Percentiles rank a stretch among this genome's conserved stretches.
Evolutionary conservation across 2,888 invertebrate species (phyloP).

Genomic region (Margaritifera margaritifera): DNA sequence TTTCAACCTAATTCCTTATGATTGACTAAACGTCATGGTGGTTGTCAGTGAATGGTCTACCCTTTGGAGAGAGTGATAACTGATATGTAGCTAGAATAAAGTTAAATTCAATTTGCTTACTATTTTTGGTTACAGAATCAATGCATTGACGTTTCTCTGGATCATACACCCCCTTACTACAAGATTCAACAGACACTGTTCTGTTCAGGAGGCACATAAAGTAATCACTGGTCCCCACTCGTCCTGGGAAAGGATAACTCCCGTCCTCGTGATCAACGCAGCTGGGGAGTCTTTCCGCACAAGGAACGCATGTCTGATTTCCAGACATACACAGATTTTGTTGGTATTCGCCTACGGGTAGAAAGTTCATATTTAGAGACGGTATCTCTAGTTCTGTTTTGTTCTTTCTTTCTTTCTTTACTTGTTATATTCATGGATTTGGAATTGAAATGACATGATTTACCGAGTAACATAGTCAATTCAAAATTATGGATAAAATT

Average conservation of each 20-base stretch:
- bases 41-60: no score
- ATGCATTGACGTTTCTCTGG: conserved; percentile 30
- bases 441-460: no score
- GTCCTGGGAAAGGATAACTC: conserved; percentile 27
- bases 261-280: conserved; percentile 42
- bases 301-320: conserved; percentile 32
- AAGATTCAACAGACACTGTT: conserved; percentile 30
- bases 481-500: no score
- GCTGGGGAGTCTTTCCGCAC: conserved; percentile 38
- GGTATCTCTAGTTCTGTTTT: no score
- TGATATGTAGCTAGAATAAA: no score
- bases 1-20: no score
- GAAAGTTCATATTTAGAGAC: not conserved
- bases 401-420: no score
- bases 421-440: no score
- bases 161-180: conserved; percentile 29
- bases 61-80: no score
- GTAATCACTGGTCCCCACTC: conserved; percentile 35
- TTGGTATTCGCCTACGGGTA: conserved; percentile 36
- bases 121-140: conserved; percentile 6
- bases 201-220: conserved; percentile 39
- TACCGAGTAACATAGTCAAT: no score
- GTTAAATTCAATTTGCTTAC: no score
- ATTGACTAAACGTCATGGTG: no score
- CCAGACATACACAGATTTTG: conserved; percentile 29